Evolutionary conservation across 1,140 invertebrate species (phyloP).

Genomic region (Mylabris phalerata): DNA sequence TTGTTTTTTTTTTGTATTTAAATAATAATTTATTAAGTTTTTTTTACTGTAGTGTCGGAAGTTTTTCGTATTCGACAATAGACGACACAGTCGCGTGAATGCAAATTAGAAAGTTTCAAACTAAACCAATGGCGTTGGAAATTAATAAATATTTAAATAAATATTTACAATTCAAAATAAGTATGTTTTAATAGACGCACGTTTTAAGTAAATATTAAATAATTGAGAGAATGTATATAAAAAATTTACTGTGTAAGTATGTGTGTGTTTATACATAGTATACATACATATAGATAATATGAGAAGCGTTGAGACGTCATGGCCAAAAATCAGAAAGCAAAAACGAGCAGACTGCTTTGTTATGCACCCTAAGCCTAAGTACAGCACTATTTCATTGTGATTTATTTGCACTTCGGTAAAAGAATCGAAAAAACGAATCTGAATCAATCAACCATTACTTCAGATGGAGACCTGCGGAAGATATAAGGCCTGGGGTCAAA

Average conservation of each 20-base stretch:
- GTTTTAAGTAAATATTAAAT: slow-evolving; percentile 15
- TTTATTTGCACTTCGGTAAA: slow-evolving; percentile 43
- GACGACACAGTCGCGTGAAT: neutral
- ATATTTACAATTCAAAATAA: slow-evolving; percentile 38
- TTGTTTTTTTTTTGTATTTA: neutral
- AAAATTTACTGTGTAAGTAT: neutral
- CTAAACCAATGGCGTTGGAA: slow-evolving; percentile 7
- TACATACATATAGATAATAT: too few relatives aligned
- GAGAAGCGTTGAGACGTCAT: slow-evolving; percentile 1
- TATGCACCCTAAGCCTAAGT: slow-evolving; percentile 39
- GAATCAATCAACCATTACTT: slow-evolving; percentile 44
- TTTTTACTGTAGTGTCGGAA: neutral
- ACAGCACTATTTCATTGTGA: slow-evolving; percentile 43
- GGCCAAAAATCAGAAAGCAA: slow-evolving; percentile 36
- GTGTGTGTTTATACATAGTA: neutral
- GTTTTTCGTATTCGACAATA: slow-evolving; percentile 1
- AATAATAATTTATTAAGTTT: slow-evolving; percentile 9
- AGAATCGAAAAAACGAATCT: slow-evolving; percentile 42
- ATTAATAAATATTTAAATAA: slow-evolving; percentile 23
- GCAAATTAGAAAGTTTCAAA: slow-evolving; percentile 13
- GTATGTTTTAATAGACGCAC: slow-evolving; percentile 32
- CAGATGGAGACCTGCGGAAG: slow-evolving; percentile 38
- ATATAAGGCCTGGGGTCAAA: slow-evolving; percentile 38
- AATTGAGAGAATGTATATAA: neutral
- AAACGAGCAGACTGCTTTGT: slow-evolving; percentile 38